Evolutionary conservation across 2,888 invertebrate species (phyloP).

Genomic region (Chalcis sispes): DNA sequence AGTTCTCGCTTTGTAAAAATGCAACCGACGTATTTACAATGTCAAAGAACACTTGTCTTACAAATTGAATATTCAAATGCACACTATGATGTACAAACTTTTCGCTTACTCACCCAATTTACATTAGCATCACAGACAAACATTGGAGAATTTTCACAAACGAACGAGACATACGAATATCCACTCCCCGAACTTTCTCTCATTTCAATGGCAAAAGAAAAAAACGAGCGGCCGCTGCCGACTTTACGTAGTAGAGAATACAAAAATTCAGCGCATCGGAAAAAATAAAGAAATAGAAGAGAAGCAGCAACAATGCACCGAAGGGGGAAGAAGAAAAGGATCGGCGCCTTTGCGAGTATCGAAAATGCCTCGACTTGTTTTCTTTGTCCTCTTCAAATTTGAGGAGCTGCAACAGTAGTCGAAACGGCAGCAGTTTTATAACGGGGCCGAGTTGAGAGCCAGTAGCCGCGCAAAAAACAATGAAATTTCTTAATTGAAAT

Average conservation of each 20-base stretch:
- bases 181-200: conserved; percentile 14
- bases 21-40: conserved; percentile 33
- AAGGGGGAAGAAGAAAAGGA: not conserved
- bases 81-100: not conserved
- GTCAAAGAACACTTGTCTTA: not conserved
- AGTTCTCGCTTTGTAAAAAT: conserved; percentile 1
- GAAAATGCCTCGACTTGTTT: no score
- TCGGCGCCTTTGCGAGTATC: conserved; percentile 3
- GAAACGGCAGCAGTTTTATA: not conserved
- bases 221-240: no score
- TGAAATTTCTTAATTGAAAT: conserved; percentile 58
- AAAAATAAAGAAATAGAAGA: no score
- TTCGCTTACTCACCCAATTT: not conserved
- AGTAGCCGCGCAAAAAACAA: conserved; percentile 42
- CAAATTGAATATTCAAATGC: conserved; percentile 19
- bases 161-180: not conserved
- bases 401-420: no score
- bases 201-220: conserved; percentile 33
- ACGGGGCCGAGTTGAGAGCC: not conserved
- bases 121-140: conserved; percentile 5
- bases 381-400: no score
- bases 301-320: not conserved
- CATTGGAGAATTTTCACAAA: conserved; percentile 15
- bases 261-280: no score
- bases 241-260: no score